phyloP scores from a whole-genome alignment of 1,140 invertebrate species.

The Aphis craccivora region DNA sequence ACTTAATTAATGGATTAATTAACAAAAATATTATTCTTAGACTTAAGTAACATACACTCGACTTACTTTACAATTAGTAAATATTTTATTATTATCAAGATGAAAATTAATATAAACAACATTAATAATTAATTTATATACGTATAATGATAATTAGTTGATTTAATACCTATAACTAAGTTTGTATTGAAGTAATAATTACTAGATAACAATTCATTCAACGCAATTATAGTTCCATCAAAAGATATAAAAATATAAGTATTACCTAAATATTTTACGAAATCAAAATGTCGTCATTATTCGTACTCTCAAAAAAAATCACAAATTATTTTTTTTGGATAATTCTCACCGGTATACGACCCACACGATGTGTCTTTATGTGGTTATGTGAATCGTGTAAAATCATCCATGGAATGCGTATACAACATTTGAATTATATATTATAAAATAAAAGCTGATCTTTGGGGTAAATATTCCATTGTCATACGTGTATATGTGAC shows the following conservation, averaged over 20 bases:
- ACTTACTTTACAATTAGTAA: too few relatives aligned
- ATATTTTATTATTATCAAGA: too few relatives aligned
- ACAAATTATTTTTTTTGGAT: too few relatives aligned
- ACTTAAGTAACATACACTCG: too few relatives aligned
- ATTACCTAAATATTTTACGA: background rate
- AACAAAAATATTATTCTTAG: too few relatives aligned
- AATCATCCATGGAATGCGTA: background rate
- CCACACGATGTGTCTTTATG: background rate
- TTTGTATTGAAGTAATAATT: background rate
- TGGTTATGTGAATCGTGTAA: background rate
- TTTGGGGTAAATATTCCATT: background rate
- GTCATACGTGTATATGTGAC: background rate
- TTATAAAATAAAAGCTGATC: background rate
- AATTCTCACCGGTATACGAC: background rate
- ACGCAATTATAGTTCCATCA: background rate
- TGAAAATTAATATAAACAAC: too few relatives aligned
- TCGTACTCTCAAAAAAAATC: background rate
- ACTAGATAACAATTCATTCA: background rate
- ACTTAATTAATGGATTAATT: too few relatives aligned
- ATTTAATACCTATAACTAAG: too few relatives aligned
- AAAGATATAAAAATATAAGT: background rate
- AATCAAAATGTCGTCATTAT: background rate
- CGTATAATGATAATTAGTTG: too few relatives aligned
- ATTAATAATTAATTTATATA: too few relatives aligned
- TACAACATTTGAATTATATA: background rate